Evolutionary conservation across 2,888 invertebrate genomes (phyloP).

Genomic region (Ephialtes manifestator): DNA sequence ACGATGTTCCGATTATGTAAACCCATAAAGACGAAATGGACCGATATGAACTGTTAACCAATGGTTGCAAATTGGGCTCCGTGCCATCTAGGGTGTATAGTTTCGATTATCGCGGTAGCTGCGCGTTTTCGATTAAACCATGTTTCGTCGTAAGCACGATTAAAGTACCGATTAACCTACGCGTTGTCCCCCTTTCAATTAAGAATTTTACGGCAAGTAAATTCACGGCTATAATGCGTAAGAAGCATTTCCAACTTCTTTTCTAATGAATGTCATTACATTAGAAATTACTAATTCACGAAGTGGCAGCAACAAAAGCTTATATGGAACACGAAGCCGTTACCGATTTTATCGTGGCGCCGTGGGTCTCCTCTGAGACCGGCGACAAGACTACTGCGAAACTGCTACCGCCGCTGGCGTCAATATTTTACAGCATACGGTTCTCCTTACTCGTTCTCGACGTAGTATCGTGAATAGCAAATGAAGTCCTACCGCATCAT

Average conservation of each 20-base stretch:
- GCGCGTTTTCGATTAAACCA: slow-evolving; percentile 35
- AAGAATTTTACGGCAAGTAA: slow-evolving; percentile 32
- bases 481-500: not conserved
- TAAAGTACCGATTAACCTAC: slow-evolving; percentile 10
- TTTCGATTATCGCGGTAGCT: slow-evolving; percentile 29
- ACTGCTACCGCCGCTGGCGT: slow-evolving; percentile 30
- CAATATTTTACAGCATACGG: slow-evolving; percentile 45
- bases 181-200: slow-evolving; percentile 4
- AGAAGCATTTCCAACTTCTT: slow-evolving; percentile 34
- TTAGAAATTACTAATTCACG: slow-evolving; percentile 17
- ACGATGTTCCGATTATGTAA: slow-evolving; percentile 16
- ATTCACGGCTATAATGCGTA: slow-evolving; percentile 1
- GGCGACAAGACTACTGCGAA: slow-evolving; percentile 35
- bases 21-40: slow-evolving; percentile 21
- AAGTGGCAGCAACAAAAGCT: not conserved
- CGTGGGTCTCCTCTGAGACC: slow-evolving; percentile 37
- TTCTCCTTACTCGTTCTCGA: slow-evolving; percentile 18
- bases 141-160: not conserved
- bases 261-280: slow-evolving; percentile 52
- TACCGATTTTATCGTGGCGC: slow-evolving; percentile 64
- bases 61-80: slow-evolving; percentile 10
- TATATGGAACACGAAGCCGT: slow-evolving; percentile 39
- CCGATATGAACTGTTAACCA: not conserved
- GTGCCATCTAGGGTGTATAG: not conserved
- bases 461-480: slow-evolving; percentile 33